These are phyloP conservation scores for Stichodactyla mertensii DNA, from an alignment of 64 coral and sea anemone genomes.

Conservation along the genomic window DNA sequence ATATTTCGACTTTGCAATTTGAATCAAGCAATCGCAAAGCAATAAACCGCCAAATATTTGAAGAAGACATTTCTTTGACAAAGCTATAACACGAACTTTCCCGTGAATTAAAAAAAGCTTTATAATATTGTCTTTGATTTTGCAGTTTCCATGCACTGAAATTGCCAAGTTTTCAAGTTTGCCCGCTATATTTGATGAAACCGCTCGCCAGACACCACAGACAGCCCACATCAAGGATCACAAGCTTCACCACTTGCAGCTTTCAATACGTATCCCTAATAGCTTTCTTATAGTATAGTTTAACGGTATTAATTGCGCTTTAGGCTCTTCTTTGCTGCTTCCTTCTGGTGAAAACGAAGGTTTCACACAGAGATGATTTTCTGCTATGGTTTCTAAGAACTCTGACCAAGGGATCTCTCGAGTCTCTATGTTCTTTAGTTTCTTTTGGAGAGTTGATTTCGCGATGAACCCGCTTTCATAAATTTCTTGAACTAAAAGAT, in stretches of 20 bases:
- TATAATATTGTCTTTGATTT: no score
- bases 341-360: slow-evolving; percentile 46
- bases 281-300: slow-evolving; percentile 76
- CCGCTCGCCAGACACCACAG: background rate
- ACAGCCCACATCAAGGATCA: background rate
- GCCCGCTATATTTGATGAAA: no score
- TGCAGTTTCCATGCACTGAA: no score
- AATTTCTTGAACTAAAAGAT: slow-evolving; percentile 77
- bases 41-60: no score
- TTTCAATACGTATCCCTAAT: slow-evolving; percentile 73
- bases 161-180: no score
- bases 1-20: no score
- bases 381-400: slow-evolving; percentile 60
- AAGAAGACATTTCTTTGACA: no score
- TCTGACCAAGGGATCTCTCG: slow-evolving; percentile 72
- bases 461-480: slow-evolving; percentile 57
- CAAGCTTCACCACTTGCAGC: background rate
- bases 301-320: slow-evolving; percentile 68
- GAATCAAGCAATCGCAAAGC: no score
- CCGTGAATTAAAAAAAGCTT: no score
- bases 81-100: no score
- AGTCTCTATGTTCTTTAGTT: slow-evolving; percentile 62
- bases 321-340: slow-evolving; percentile 40
- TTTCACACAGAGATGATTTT: slow-evolving; percentile 51
- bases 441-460: slow-evolving; percentile 60